Conservation (phyloP, 2,113 vertebrate genomes). For the Andinoacara biseriatus region DNA sequence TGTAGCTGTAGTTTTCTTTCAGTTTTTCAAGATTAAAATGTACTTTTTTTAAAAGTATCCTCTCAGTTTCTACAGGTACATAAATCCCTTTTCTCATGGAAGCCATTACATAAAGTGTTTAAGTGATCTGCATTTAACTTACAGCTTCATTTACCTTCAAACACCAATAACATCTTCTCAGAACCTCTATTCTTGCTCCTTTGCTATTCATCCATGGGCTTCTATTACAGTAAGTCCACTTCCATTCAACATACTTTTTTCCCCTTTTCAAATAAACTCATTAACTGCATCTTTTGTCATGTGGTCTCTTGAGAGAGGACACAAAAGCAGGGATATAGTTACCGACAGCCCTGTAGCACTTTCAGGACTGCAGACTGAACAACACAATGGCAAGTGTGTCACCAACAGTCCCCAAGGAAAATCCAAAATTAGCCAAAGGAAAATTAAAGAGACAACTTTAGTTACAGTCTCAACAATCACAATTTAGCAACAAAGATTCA, state of each 20-base stretch:
- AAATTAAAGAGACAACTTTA: slow-evolving; percentile 15
- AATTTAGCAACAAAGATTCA: slow-evolving; percentile 9
- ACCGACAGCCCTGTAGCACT: slow-evolving; percentile 9
- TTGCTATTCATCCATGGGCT: slow-evolving; percentile 34
- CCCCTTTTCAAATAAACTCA: slow-evolving; percentile 56
- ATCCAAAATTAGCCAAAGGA: slow-evolving; percentile 18
- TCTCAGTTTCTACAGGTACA: neutral
- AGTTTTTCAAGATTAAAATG: neutral
- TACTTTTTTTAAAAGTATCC: neutral
- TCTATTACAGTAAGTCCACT: slow-evolving; percentile 6
- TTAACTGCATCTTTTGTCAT: slow-evolving; percentile 52
- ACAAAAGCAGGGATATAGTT: slow-evolving; percentile 27
- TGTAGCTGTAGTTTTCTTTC: neutral
- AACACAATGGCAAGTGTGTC: slow-evolving; percentile 22
- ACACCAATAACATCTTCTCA: neutral
- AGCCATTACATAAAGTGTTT: neutral
- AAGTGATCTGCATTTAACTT: slow-evolving; percentile 20
- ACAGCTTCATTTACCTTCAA: slow-evolving; percentile 26
- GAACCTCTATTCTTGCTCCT: slow-evolving; percentile 37
- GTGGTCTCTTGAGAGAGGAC: slow-evolving; percentile 22
- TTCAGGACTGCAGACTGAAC: slow-evolving; percentile 15
- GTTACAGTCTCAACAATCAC: neutral
- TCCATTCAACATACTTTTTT: slow-evolving; percentile 23
- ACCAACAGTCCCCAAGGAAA: neutral
- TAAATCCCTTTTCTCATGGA: neutral